Evolutionary conservation across 2,113 vertebrate species (phyloP).

Genomic region (Podiceps cristatus): DNA sequence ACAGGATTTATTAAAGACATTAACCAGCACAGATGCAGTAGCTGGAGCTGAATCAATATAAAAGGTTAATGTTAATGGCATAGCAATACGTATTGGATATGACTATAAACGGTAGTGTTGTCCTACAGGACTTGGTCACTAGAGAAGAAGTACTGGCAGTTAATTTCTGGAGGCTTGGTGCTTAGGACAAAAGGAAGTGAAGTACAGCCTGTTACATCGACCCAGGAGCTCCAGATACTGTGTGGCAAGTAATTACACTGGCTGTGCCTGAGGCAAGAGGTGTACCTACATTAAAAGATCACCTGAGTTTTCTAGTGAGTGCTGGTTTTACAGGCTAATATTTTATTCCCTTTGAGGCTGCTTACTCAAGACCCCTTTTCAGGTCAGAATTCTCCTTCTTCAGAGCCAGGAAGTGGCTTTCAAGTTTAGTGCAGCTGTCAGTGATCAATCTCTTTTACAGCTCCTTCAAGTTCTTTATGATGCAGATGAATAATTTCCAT

Average conservation of each 20-base stretch:
- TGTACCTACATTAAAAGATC: conserved; percentile 61
- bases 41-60: background rate
- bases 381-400: conserved; percentile 60
- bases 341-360: conserved; percentile 63
- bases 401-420: conserved; percentile 56
- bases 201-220: background rate
- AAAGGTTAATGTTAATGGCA: background rate
- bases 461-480: conserved; percentile 66
- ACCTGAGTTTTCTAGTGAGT: conserved; percentile 47
- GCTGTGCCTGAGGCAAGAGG: conserved; percentile 32
- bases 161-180: background rate
- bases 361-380: conserved; percentile 41
- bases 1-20: background rate
- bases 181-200: background rate
- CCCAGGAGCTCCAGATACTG: background rate
- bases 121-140: background rate
- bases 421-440: conserved; percentile 50
- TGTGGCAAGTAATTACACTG: background rate
- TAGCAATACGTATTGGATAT: accelerated
- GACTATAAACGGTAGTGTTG: accelerated
- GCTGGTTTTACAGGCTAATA: conserved; percentile 56
- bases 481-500: conserved; percentile 47
- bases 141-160: background rate
- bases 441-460: conserved; percentile 49
- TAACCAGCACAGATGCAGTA: background rate